Evolutionary conservation across 2,113 vertebrate genomes (phyloP), one percentile per base, ranked within the genome.

Genomic region (Nibea albiflora): DNA sequence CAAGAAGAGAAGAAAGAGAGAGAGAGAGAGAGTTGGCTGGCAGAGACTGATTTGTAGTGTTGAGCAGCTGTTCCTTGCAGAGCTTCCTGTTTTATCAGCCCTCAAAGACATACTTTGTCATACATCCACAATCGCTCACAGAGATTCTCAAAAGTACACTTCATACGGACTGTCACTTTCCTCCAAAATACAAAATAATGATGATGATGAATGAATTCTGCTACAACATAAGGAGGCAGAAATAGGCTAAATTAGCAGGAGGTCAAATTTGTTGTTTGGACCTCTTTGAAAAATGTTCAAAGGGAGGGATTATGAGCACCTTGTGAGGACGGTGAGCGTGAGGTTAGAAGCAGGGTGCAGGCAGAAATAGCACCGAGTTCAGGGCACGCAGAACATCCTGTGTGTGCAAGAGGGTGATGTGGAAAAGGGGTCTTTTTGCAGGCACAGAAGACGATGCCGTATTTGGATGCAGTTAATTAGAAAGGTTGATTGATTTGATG

Each of bases 381-480:
- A 58, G 73, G 65, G 71, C 80, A 80, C 14, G 15, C 42, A 62
- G 24, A 50, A 26, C 80, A 83, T 76, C 61, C 42, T 73, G 77
- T 83, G 77, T 65, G 70, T 20, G 60, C 49, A 69, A 19, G 88
- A 75, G 78, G 78, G 84, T 72, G 76, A 77, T 67, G 80, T 68
- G 85, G 73, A 87, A 87, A 90, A 79, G 66, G 72, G 76, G 11
- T 78, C 58, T 76, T 90, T 88, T 83, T 56, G 49, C 35, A 87
- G 50, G 76, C 77, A 66, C 71, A 65, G 46, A 83, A 46, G 72
- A 83, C 24, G 62, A 71, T 53, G 86, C 84, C 84, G 92, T 85
- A 93, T 94, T 95, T 94, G 89, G 93, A 90, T 90, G 91, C 88
- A 85, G 93, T 92, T 94, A 95, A 94, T 94, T 92, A 94, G 91